Base-by-base conservation (phyloP, 2,797 vertebrate species). In the Kryptopterus vitreolus region DNA sequence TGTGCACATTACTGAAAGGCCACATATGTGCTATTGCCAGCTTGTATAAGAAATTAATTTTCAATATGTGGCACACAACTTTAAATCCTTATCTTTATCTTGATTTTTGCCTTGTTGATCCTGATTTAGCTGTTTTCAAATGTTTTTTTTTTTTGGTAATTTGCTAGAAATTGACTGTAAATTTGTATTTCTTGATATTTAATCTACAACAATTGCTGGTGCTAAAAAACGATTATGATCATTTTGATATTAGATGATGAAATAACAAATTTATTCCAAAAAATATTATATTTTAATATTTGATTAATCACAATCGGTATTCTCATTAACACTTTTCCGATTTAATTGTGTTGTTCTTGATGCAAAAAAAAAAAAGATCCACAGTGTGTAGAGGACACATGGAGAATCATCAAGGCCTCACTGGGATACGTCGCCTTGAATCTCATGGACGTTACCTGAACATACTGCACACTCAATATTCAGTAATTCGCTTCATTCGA, bases 391-490 rank as follows among this genome's bases (percentile, higher is more conserved):
- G 78, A 68, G 65, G 61, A 66, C 22, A 20, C 5, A 62, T 7
- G 43, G 38, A 82, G 68, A 38, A 31, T 38, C 58, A 33, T 62
- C 81, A 73, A 58, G 61, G 62, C 26, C 43, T 29, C 52, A 3
- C 29, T 31, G 22, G 50, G 55, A 52, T 74, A 78, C 48, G 69
- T 72, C 29, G 61, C 48, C 69, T 66, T 83, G 82, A 66, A 79
- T 79, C 77, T 70, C 48, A 62, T 73, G 74, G 81, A 85, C 53
- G 70, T 80, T 82, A 85, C 73, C 74, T 82, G 79, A 72, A 73
- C 80, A 71, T 81, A 61, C 72, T 83, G 76, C 73, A 63, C 65
- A 48, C 75, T 71, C 73, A 82, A 75, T 79, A 81, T 81, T 83
- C 80, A 85, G 80, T 69, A 82, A 83, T 72, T 79, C 43, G 43